Base-by-base conservation (phyloP, 2,797 vertebrate species). In the Fistularia commersonii region DNA sequence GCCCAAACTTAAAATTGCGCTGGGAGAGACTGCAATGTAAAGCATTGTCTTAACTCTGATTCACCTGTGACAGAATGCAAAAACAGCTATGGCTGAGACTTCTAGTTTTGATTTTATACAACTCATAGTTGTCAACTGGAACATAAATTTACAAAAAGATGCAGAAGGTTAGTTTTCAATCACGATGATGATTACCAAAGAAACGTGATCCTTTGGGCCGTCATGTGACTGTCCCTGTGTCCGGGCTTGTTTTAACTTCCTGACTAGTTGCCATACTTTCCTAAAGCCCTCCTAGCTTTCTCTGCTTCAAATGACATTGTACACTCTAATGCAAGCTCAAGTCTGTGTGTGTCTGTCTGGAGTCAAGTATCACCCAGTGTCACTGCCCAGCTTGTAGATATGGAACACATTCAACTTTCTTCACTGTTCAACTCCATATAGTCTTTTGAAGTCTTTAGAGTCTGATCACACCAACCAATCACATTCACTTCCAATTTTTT, bases 271-370 rank as follows among this genome's bases (percentile, higher is more conserved):
- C 57, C 63, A 71, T 58, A 74, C 61, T 66, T 62, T 58, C 40
- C 58, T 36, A 37, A 66, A 64, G 40, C 39, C 64, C 54, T 64
- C 39, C 48, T 31, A 42, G 44, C 68, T 68, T 61, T 53, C 61
- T 70, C 48, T 60, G 63, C 54, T 65, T 67, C 66, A 55, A 55
- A 64, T 64, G 69, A 72, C 69, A 83, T 43, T 32, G 31, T 49
- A 71, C 43, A 55, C 73, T n/a, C 36, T 15, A 37, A 59, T 37
- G 15, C 3, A 15, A 50, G 39, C 1, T 2, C 13, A 45, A 45
- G 46, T 42, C 8, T 32, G 48, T 1, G 50, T 36, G 51, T 43
- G 70, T 44, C 48, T 34, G 33, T 60, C 51, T 15, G 45, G 74
- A 67, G 52, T 86, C 58, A 52, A 8, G 51, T 83, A 73, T 73